Evolutionary conservation across 1,140 invertebrate genomes (phyloP).

Genomic region (Drosophila lacertosa): DNA sequence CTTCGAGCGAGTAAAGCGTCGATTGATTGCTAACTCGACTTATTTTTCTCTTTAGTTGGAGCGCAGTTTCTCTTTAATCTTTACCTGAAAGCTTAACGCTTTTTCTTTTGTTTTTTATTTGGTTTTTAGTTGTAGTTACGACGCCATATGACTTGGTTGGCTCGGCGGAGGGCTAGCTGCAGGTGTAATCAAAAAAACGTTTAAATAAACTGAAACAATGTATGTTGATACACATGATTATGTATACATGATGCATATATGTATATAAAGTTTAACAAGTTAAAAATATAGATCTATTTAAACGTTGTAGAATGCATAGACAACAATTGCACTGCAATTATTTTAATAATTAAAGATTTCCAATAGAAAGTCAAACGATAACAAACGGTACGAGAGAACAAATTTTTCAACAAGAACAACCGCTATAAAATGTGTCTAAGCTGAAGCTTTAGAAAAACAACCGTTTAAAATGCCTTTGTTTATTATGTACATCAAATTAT

Average conservation of each 20-base stretch:
- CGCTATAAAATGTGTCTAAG: background rate
- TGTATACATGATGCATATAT: background rate
- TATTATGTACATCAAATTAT: background rate
- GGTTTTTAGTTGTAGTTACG: constrained; percentile 37
- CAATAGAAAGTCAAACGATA: constrained; percentile 19
- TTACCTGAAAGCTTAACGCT: constrained; percentile 2
- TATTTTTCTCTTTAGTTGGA: background rate
- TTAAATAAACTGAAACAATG: constrained; percentile 24
- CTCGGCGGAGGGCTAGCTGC: constrained; percentile 30
- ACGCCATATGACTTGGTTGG: constrained; percentile 42
- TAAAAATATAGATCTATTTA: constrained; percentile 6
- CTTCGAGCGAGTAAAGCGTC: background rate
- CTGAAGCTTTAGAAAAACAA: constrained; percentile 2
- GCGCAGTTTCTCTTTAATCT: constrained; percentile 27
- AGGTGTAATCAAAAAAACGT: constrained; percentile 44
- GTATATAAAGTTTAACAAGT: background rate
- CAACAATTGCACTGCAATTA: constrained; percentile 20
- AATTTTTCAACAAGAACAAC: constrained; percentile 5
- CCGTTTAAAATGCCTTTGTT: constrained; percentile 25
- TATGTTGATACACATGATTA: constrained; percentile 15
- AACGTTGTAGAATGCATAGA: constrained; percentile 27
- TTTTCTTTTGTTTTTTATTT: constrained; percentile 21
- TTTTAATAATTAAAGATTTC: constrained; percentile 5
- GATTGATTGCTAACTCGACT: background rate
- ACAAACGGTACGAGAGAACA: constrained; percentile 7